Conservation (phyloP, 2,888 invertebrate genomes). For the Conistra vaccinii region DNA sequence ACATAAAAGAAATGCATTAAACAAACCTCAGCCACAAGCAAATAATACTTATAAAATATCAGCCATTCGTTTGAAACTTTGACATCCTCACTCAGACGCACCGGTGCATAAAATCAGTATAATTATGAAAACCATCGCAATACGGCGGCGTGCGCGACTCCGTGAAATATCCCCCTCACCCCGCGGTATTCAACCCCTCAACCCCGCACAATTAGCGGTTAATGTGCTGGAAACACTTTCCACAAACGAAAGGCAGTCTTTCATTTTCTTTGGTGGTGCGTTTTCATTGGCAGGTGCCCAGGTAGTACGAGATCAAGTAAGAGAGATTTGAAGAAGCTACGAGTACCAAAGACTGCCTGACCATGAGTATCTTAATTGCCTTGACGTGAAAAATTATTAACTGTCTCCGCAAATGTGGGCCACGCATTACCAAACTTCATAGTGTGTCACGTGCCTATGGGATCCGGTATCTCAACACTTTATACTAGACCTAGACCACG, state of each 20-base stretch:
- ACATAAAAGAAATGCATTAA: background rate
- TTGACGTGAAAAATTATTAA: background rate
- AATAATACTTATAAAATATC: constrained; percentile 28
- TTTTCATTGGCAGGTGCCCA: constrained; percentile 3
- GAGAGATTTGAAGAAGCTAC: background rate
- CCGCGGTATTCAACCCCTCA: constrained; percentile 40
- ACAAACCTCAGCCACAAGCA: background rate
- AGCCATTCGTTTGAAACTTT: constrained; percentile 48
- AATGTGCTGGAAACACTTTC: constrained; percentile 82
- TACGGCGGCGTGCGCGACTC: constrained; percentile 52
- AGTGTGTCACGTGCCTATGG: background rate
- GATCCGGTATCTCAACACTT: background rate
- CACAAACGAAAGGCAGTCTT: constrained; percentile 71
- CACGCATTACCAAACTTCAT: background rate
- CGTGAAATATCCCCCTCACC: constrained; percentile 66
- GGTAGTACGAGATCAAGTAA: background rate
- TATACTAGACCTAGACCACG: too few species aligned
- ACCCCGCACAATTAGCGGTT: constrained; percentile 75
- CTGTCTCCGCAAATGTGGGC: background rate
- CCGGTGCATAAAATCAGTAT: constrained; percentile 65
- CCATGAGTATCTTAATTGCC: background rate
- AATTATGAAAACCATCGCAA: constrained; percentile 64
- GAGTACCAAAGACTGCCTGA: background rate
- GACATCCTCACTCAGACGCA: constrained; percentile 41
- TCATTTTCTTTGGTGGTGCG: constrained; percentile 68